Base-by-base conservation (phyloP, 1,140 invertebrate species). In the Zaprionus nigranus region DNA sequence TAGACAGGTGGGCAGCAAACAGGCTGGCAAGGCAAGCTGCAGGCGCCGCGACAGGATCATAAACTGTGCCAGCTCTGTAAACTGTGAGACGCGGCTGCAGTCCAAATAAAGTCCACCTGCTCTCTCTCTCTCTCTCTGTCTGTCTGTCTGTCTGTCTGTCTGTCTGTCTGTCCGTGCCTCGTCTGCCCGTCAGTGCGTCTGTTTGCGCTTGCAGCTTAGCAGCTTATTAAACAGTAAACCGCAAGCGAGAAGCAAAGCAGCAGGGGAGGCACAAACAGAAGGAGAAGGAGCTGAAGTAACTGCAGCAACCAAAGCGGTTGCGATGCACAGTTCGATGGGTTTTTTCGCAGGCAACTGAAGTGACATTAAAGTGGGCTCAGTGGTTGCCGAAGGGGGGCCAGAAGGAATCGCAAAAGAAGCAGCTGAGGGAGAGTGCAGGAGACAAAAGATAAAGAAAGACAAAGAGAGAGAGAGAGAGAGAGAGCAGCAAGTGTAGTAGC, bases 191-290 rank as follows among this genome's bases (percentile, higher is more conserved):
- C 13, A 15, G 12, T 30, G 22, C 43, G 38, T 40, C 62, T 56
- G 64, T 51, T 61, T 24, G 36, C 64, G 40, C 54, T n/a, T 53
- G 70, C 64, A 54, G 80, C 75, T 82, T 75, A 78, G 70, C 69
- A 78, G 75, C 76, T 82, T 78, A 82, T 82, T 82, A 83, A 64
- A 71, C 46, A 67, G 63, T 46, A 59, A 49, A 51, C 30, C 30
- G 38, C 56, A 59, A 28, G 43, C 5, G 46, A 56, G 20, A 15
- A 13, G 9, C 15, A 20, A 6, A 11, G 24, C 38, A n/a, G 15
- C 2, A n/a, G 1, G 28, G 51, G n/a, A 34, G 36, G 13, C 11
- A 34, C n/a, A 40, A 26, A 13, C 3, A 13, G 28, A 11, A 1
- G 9, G 6, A 13, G 34, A 17, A 7, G 40, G 17, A 53, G 3